Evolutionary conservation across 37 sponge, comb jelly and placozoan genomes (phyloP).

Genomic region (Geodia barretti): DNA sequence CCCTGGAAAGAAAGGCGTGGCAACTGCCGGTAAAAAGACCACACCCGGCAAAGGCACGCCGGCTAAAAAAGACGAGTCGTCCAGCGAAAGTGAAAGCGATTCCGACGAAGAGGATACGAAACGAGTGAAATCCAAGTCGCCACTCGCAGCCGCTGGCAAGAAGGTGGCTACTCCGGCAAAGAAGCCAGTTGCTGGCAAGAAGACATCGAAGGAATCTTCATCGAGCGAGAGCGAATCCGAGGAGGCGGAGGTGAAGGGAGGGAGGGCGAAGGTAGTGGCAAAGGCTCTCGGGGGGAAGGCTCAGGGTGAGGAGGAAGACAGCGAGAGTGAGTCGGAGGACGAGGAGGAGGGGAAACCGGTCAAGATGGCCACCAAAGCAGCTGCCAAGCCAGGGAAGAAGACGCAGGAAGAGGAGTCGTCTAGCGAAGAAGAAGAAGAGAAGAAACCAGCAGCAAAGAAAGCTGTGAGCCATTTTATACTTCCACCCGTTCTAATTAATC

Average conservation of each 20-base stretch:
- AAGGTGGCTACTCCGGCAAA: neutral
- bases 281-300: neutral
- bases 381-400: too few species aligned
- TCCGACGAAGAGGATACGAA: constrained; percentile 7
- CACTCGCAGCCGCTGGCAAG: constrained; percentile 10
- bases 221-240: neutral
- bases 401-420: too few species aligned
- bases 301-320: constrained; percentile 21
- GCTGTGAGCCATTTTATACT: constrained; percentile 4
- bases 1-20: neutral
- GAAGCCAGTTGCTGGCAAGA: neutral
- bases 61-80: neutral
- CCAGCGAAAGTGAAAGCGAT: neutral
- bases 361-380: neutral
- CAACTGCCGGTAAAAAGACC: neutral
- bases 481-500: too few species aligned
- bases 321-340: neutral
- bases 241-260: neutral
- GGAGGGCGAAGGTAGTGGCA: neutral
- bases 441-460: constrained; percentile 9
- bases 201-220: neutral
- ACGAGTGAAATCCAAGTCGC: neutral
- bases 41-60: neutral
- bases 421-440: constrained; percentile 9
- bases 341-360: constrained; percentile 15